Base-by-base conservation (phyloP, 2,113 vertebrate species). In the Mus spicilegus region DNA sequence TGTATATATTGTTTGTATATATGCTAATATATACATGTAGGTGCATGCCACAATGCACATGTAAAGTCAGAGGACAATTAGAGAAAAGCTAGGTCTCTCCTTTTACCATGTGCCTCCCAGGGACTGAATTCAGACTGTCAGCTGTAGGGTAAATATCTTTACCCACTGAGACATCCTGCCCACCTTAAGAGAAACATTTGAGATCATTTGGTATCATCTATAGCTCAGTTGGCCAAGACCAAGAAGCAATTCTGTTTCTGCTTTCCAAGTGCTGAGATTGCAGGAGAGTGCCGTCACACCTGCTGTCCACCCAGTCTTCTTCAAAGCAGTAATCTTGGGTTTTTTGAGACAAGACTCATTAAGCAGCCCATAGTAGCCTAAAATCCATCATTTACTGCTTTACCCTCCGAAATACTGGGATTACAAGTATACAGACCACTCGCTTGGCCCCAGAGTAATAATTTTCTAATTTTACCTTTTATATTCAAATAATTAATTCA, bases 401-500 rank as follows among this genome's bases (percentile, higher is more conserved):
- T 51, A 13, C 22, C 76, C 76, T 46, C 22, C 11, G 0, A 46
- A 75, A 75, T 46, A 39, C 9, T 46, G 9, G 22, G n/a, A 46
- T 76, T 46, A 76, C 75, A 77, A 76, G 75, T 46, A 77, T 49
- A 77, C 49, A 77, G 12, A 49, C 42, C 75, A 77, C 75, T 77
- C 39, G 49, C 11, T 49, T 77, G 42, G 75, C 42, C 39, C 24
- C 75, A 77, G 39, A 86, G 39, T 86, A 67, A 7, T 30, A 56
- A 89, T 70, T 91, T 93, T 8, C 73, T 30, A 56, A 89, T 70
- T 91, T 93, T 8, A 78, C 11, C n/a, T 89, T 93, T 89, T 76
- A 91, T 54, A 85, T 46, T 76, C 80, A 94, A 96, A 67, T 96
- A 96, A n/a, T 87, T 96, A 81, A 86, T 33, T 89, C 49, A 95